phyloP scores from a whole-genome alignment of 2,888 invertebrate species.

The Aporophyla lueneburgensis region DNA sequence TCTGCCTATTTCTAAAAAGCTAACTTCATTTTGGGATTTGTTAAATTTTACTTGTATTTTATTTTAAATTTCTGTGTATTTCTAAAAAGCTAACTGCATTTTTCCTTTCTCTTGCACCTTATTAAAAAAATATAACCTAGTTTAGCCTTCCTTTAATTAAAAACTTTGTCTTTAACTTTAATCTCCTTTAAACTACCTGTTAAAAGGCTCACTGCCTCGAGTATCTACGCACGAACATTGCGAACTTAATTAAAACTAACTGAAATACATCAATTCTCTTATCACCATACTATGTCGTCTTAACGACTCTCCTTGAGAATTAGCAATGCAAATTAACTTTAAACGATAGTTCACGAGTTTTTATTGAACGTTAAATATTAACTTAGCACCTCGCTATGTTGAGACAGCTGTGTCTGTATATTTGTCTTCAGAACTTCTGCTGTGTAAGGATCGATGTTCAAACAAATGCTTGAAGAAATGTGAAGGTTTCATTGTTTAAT shows the following conservation, averaged over 20 bases:
- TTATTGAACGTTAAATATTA: conserved; percentile 47
- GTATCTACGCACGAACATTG: background rate
- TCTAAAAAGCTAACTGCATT: background rate
- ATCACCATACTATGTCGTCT: conserved; percentile 20
- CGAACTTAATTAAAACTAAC: conserved; percentile 33
- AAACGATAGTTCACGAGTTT: conserved; percentile 38
- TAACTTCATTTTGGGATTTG: no score
- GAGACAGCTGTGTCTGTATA: conserved; percentile 23
- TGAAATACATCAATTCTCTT: conserved; percentile 20
- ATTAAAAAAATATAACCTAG: background rate
- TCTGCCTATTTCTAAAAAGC: background rate
- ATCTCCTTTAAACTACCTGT: background rate
- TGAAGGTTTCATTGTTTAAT: conserved; percentile 28
- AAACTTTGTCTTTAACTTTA: background rate
- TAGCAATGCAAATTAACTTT: conserved; percentile 49
- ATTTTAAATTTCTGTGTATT: background rate
- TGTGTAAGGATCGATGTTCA: background rate
- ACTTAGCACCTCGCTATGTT: conserved; percentile 23
- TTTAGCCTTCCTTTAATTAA: background rate
- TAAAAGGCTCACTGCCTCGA: background rate
- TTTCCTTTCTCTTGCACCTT: background rate
- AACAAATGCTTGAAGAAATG: conserved; percentile 19
- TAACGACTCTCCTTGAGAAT: conserved; percentile 44
- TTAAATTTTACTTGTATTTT: no score
- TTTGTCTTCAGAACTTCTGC: conserved; percentile 19